Conservation (phyloP, 2,113 vertebrate genomes). For the Hemiprocne comata region DNA sequence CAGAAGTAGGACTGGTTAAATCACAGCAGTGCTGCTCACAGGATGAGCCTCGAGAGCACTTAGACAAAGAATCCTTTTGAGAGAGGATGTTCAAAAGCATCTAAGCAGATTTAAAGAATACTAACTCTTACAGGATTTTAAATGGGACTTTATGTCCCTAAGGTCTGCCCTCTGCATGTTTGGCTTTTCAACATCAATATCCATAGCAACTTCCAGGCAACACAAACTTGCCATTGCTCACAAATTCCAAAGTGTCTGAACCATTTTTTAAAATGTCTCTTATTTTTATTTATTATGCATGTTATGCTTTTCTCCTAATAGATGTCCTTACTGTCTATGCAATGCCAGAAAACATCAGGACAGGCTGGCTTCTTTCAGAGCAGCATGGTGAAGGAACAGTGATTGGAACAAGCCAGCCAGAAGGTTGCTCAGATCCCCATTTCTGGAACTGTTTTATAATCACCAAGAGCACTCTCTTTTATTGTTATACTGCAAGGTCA, state of each 20-base stretch:
- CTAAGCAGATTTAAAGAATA: background rate
- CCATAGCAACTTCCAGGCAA: constrained; percentile 55
- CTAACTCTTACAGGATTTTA: background rate
- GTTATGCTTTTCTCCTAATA: background rate
- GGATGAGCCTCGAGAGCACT: constrained; percentile 7
- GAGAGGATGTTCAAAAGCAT: constrained; percentile 7
- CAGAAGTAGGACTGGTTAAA: background rate
- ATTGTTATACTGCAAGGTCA: background rate
- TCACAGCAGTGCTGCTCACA: background rate
- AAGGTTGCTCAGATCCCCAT: background rate
- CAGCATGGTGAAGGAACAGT: fast-evolving
- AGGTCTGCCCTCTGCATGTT: constrained; percentile 18
- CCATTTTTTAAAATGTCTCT: background rate
- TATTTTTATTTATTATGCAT: background rate
- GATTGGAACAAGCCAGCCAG: background rate
- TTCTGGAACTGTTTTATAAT: background rate
- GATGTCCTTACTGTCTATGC: background rate
- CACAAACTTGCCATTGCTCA: background rate
- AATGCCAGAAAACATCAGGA: background rate
- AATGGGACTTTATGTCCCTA: constrained; percentile 7
- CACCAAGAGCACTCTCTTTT: background rate
- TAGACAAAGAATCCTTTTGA: constrained; percentile 17
- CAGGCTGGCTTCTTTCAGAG: background rate
- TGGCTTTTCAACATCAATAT: constrained; percentile 31
- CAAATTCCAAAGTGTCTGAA: constrained; percentile 21